Conservation (phyloP, 2,797 vertebrate genomes). For the Chelidonichthys spinosus region DNA sequence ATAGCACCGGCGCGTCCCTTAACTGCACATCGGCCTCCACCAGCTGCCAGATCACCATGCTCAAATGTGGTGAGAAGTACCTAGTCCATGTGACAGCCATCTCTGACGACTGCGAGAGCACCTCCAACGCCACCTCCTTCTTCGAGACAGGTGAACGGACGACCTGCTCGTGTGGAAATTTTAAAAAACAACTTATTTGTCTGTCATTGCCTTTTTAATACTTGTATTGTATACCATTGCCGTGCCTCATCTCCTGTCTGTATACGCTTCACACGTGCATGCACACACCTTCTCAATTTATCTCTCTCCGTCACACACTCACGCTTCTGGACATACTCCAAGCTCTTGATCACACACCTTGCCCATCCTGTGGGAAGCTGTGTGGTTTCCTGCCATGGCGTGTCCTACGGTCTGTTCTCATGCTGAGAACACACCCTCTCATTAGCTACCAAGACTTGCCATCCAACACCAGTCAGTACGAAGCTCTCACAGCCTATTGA, state of each 20-base stretch:
- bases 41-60: conserved; percentile 75
- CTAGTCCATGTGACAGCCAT: conserved; percentile 66
- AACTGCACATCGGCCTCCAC: conserved; percentile 74
- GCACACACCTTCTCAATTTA: conserved; percentile 33
- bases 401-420: conserved; percentile 52
- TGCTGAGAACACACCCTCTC: conserved; percentile 45
- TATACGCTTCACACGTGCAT: conserved; percentile 1
- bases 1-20: conserved; percentile 51
- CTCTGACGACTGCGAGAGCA: conserved; percentile 75
- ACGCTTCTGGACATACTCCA: conserved; percentile 10
- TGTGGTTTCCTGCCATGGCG: conserved; percentile 52
- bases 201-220: not conserved
- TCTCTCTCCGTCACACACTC: conserved; percentile 13
- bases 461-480: conserved; percentile 55
- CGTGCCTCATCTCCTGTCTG: conserved; percentile 10
- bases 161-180: not conserved
- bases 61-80: conserved; percentile 82
- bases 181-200: not conserved
- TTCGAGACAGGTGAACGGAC: conserved; percentile 83
- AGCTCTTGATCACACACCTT: conserved; percentile 18
- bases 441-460: conserved; percentile 29
- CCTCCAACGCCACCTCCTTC: conserved; percentile 41
- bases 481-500: conserved; percentile 53
- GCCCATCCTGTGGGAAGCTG: conserved; percentile 46
- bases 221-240: not conserved